phyloP scores from a whole-genome alignment of 2,797 vertebrate species.

The Sebastiscus tertius region DNA sequence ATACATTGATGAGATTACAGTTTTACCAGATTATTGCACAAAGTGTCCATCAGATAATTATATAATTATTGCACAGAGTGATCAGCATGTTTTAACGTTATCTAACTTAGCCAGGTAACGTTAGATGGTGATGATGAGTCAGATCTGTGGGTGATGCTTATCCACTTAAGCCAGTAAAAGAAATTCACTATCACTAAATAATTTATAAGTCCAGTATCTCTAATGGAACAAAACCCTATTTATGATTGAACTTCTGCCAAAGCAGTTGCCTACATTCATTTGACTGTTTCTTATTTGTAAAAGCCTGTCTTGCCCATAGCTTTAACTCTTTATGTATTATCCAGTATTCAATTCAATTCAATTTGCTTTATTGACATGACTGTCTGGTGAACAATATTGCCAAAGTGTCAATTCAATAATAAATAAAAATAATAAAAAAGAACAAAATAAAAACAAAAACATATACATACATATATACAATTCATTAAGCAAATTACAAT shows the following conservation, averaged over 20 bases:
- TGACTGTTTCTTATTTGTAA: neutral
- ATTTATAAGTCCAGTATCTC: neutral
- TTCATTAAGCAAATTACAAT: too few species aligned
- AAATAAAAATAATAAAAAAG: too few species aligned
- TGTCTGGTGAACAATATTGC: too few species aligned
- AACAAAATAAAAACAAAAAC: too few species aligned
- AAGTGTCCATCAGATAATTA: too few species aligned
- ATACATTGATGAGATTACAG: too few species aligned
- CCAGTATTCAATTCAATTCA: too few species aligned
- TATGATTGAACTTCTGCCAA: neutral
- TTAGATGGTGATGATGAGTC: neutral
- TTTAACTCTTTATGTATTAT: neutral
- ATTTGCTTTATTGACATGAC: too few species aligned
- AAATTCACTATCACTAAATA: neutral
- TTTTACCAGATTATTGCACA: too few species aligned
- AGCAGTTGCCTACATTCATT: neutral
- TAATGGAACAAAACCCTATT: neutral
- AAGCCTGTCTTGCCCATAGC: neutral
- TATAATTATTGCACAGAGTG: too few species aligned
- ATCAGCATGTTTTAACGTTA: neutral
- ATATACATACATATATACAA: too few species aligned
- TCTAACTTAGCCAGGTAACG: neutral
- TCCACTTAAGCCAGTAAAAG: neutral
- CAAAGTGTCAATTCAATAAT: too few species aligned
- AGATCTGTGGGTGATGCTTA: neutral